phyloP scores from a whole-genome alignment of 2,888 invertebrate genomes.

The Ypsolopha sequella region DNA sequence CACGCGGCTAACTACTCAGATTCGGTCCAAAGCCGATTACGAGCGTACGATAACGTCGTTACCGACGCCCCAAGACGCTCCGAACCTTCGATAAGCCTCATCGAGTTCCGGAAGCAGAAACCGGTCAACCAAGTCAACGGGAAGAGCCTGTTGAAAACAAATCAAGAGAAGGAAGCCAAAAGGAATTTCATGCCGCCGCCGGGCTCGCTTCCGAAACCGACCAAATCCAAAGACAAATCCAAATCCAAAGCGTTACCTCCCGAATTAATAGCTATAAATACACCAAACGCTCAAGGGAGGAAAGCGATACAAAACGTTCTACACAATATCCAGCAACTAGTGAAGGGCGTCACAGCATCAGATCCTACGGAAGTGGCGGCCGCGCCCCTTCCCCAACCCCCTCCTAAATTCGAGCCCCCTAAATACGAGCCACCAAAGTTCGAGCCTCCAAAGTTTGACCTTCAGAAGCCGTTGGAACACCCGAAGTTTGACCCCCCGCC shows the following conservation, averaged over 20 bases:
- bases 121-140: constrained; percentile 39
- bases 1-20: constrained; percentile 84
- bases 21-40: constrained; percentile 82
- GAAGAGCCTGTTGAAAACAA: constrained; percentile 55
- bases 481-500: constrained; percentile 28
- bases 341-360: constrained; percentile 56
- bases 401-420: constrained; percentile 1
- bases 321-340: constrained; percentile 60
- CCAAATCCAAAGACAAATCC: constrained; percentile 34
- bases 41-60: constrained; percentile 78
- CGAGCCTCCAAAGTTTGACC: constrained; percentile 34
- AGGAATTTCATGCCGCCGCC: constrained; percentile 52
- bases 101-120: constrained; percentile 54
- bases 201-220: constrained; percentile 26
- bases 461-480: constrained; percentile 15
- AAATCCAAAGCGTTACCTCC: constrained; percentile 60
- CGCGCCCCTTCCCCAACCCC: constrained; percentile 29
- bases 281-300: constrained; percentile 53
- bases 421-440: constrained; percentile 13
- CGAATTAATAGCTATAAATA: constrained; percentile 71
- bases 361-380: constrained; percentile 58
- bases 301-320: constrained; percentile 59
- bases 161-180: constrained; percentile 27
- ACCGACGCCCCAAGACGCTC: constrained; percentile 34
- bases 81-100: constrained; percentile 43